Base-by-base conservation (phyloP, 2,797 vertebrate genomes). In the Schizopygopsis pylzovi region DNA sequence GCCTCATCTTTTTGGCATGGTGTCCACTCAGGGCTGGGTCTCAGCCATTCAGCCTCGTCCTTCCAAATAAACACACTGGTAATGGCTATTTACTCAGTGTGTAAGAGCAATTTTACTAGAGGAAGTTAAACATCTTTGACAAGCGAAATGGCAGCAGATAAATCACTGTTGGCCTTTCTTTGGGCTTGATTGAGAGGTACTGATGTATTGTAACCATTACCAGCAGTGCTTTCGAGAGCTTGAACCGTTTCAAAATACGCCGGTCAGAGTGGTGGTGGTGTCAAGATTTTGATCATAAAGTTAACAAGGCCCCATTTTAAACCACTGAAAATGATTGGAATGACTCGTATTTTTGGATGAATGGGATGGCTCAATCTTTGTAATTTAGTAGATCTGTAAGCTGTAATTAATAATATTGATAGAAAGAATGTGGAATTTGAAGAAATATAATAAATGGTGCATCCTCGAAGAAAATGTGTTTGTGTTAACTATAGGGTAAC, bases 111-210 rank as follows among this genome's bases (percentile, higher is more conserved):
- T 95, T 95, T 94, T 88, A 89, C 45, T 79, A 81, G 49, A 90
- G 89, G 91, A 95, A 95, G 92, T 94, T 95, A 94, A 96, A 96
- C 94, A 95, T 93, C 92, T 94, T 89, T 95, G 95, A 95, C 94
- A 95, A 92, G 92, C 76, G 92, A 94, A 96, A 95, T 91, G 90
- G 90, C 93, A 71, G 61, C 91, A 93, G 94, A 95, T 94, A 95
- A 95, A 96, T 96, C 93, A 92, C 93, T 89, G 92, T 91, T 93
- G 92, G 91, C 91, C 91, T 92, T 94, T 92, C 90, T 91, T 68
- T 12, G 90, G 79, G 93, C 91, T 94, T 93, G 95, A 95, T 94
- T 90, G 90, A 92, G 88, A 87, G 92, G 93, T 72, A 84, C 91
- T 90, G 94, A 92, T 92, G 90, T 92, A 90, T 92, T 85, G 52